Base-by-base conservation (phyloP, 2,113 vertebrate species). In the Macrotis lagotis region DNA sequence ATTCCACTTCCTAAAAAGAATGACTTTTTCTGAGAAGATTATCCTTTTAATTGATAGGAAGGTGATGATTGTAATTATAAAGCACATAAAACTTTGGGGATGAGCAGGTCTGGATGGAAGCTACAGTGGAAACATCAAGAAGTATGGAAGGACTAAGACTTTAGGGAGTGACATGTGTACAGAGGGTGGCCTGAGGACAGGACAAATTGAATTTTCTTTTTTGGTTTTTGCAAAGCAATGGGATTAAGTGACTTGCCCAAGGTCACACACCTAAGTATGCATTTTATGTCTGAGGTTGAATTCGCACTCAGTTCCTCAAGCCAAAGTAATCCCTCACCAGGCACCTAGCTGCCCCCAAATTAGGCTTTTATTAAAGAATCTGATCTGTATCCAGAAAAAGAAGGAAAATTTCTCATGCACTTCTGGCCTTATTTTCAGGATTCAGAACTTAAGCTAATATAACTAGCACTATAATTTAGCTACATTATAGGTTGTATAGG, bases 121-220 rank as follows among this genome's bases (percentile, higher is more conserved):
- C 90, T 12, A 24, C 22, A 37, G 88, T 48, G 49, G 16, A 25
- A 90, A 50, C 0, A 25, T 3, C 1, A 52, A 25, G 12, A 26
- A 51, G 47, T 48, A 74, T 74, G 59, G 94, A 48, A 25, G 88
- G 26, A 0, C 31, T 6, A 2, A 22, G 50, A 12, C 10, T 74
- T 2, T 31, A 25, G 0, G 0, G 25, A 37, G 90, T 48, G 66
- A 83, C 66, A 44, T 2, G 1, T 44, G 44, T 1, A 0, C 26
- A 2, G 50, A 48, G 94, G 47, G n/a, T 10, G 26, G 59, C 16
- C 12, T 25, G 7, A 28, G 50, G 24, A 83, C 28, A 3, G n/a
- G 19, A 0, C 22, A n/a, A 12, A 28, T 51, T 44, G 0, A 19
- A 12, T 83, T 47, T 0, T 11, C 53, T 51, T 14, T 48, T 8